Evolutionary conservation across 2,888 invertebrate species (phyloP), one percentile per base, ranked within the genome.

Genomic region (Zygaena filipendulae): DNA sequence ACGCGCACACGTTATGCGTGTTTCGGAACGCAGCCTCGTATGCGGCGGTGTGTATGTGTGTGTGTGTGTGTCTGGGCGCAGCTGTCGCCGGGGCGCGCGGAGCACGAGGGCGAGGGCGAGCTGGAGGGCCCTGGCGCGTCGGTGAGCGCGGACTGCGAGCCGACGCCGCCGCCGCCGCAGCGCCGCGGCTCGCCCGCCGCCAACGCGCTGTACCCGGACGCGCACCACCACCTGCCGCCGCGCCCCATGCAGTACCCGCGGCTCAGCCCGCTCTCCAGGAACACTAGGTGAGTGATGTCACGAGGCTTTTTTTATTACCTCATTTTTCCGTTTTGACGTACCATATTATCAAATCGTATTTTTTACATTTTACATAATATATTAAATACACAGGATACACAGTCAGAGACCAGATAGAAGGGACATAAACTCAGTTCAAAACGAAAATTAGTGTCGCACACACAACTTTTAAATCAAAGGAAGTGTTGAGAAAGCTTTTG

Each of bases 141-240:
- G 26, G 94, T 94, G 74, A 92, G 92, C 27, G 90, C 92, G 48
- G 95, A 95, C 82, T 95, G 94, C 72, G 94, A 95, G 69, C 93
- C 95, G 5, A 94, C 95, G 45, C 95, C 94, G 25, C 91, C 91
- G 30, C 87, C 89, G 7, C 70, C 91, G 42, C 92, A 92, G 70
- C 84, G 94, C 46, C 54, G 80, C n/a, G 92, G 92, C 50, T 93
- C 93, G 33, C 90, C 88, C 50, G 90, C 87, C 48, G 94, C 93
- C 72, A 88, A 95, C 77, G 94, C 93, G 82, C 85, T 91, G 61
- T 91, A 91, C 35, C 86, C 88, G 34, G 69, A 54, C 35, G 59
- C 61, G 6, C 71, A 71, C 33, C 64, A 67, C 16, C 66, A 68
- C 21, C 45, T 81, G 39, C 70, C 81, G 33, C 81, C 82, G 38